Conservation (phyloP, 1,140 invertebrate species). For the Euwallacea fornicatus region DNA sequence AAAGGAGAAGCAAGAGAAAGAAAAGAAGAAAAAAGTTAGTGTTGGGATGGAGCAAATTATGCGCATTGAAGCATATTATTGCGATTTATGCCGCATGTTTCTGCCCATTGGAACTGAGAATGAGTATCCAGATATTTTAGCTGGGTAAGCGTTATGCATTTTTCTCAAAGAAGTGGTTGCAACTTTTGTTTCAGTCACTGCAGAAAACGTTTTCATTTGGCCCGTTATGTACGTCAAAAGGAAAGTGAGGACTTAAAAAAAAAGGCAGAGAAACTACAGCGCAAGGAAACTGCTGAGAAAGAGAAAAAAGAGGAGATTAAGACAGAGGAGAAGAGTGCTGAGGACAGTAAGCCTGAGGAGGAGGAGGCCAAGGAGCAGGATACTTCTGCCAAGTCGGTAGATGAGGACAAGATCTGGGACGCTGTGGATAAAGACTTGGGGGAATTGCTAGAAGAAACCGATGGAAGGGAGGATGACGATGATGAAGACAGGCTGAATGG, state of each 20-base stretch:
- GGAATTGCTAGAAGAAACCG: slow-evolving; percentile 67
- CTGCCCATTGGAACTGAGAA: slow-evolving; percentile 63
- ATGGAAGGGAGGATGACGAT: slow-evolving; percentile 68
- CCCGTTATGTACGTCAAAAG: slow-evolving; percentile 71
- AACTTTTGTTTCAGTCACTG: slow-evolving; percentile 60
- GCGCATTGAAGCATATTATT: slow-evolving; percentile 71
- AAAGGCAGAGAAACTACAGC: slow-evolving; percentile 67
- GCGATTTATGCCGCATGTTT: slow-evolving; percentile 74
- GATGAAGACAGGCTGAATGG: slow-evolving; percentile 64
- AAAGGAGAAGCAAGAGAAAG: slow-evolving; percentile 57
- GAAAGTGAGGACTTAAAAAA: slow-evolving; percentile 69
- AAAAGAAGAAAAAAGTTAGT: slow-evolving; percentile 63
- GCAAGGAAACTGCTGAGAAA: slow-evolving; percentile 54
- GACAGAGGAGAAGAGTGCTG: slow-evolving; percentile 7
- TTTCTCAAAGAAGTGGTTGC: background rate
- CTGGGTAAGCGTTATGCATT: slow-evolving; percentile 40
- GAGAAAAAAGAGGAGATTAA: slow-evolving; percentile 41
- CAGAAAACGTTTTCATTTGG: slow-evolving; percentile 67
- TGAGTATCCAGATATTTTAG: slow-evolving; percentile 60
- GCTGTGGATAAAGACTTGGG: slow-evolving; percentile 76
- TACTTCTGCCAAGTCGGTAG: slow-evolving; percentile 43
- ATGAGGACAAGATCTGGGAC: slow-evolving; percentile 67
- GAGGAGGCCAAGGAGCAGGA: slow-evolving; percentile 38
- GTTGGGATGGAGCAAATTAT: slow-evolving; percentile 77
- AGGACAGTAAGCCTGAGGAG: slow-evolving; percentile 48